Evolutionary conservation across 2,113 vertebrate genomes (phyloP).

Genomic region (Microtus pennsylvanicus): DNA sequence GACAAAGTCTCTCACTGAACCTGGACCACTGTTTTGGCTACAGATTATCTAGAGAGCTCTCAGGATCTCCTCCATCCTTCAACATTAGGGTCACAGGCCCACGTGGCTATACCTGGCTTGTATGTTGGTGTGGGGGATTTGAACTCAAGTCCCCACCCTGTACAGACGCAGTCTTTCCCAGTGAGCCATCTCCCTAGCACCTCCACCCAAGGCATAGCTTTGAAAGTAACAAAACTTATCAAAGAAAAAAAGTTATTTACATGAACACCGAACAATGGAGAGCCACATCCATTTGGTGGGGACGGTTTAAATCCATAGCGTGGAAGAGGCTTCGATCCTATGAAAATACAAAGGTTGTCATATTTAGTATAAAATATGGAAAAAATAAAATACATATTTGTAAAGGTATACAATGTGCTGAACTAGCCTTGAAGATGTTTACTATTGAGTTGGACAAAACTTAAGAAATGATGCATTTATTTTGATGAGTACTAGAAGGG

Average conservation of each 20-base stretch:
- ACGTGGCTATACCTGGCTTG: neutral
- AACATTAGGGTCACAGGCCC: neutral
- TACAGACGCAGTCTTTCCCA: neutral
- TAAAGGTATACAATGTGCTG: neutral
- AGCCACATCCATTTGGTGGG: slow-evolving; percentile 99
- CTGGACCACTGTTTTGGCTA: neutral
- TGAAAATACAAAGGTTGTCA: slow-evolving; percentile 76
- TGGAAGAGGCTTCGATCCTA: slow-evolving; percentile 93
- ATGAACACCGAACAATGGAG: slow-evolving; percentile 96
- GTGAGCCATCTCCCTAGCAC: neutral
- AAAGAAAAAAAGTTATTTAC: slow-evolving; percentile 83
- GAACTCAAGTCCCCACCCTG: neutral
- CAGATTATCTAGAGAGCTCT: no score
- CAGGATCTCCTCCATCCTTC: neutral
- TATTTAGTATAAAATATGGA: slow-evolving; percentile 37
- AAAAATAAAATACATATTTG: neutral
- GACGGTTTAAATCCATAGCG: slow-evolving; percentile 92
- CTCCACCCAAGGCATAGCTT: neutral
- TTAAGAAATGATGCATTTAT: neutral
- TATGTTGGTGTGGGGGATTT: neutral
- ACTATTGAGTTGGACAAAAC: neutral
- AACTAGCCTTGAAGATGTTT: neutral
- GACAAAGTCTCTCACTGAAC: neutral
- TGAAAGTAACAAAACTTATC: slow-evolving; percentile 12
- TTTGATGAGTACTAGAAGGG: neutral